Conservation (phyloP, 23 tunicate genomes). For the Phallusia fumigata region DNA sequence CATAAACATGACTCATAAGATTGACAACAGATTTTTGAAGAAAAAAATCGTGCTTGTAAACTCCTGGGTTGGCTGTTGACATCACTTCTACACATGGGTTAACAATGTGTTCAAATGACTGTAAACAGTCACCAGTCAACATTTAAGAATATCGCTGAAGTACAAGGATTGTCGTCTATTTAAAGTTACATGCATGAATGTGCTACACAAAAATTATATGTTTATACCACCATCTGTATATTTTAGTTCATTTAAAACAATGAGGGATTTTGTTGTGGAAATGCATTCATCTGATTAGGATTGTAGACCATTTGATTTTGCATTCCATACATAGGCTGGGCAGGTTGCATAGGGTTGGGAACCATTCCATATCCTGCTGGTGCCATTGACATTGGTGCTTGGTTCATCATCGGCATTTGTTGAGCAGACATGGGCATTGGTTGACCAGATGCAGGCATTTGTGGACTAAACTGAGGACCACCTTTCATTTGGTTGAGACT, state of each 20-base stretch:
- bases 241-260: not conserved
- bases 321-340: not conserved
- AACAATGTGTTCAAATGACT: too few relatives aligned
- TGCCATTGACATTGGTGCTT: not conserved
- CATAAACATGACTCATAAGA: too few relatives aligned
- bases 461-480: not conserved
- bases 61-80: too few relatives aligned
- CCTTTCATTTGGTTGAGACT: constrained; percentile 69
- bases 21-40: too few relatives aligned
- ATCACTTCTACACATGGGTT: too few relatives aligned
- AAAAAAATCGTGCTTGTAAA: too few relatives aligned
- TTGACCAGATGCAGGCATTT: not conserved
- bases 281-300: constrained; percentile 1
- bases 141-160: too few relatives aligned
- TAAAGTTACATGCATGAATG: too few relatives aligned
- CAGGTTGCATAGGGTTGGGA: not conserved
- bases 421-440: not conserved
- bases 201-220: too few relatives aligned
- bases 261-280: constrained; percentile 3
- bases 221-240: not conserved
- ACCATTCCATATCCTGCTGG: not conserved
- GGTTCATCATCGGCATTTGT: not conserved
- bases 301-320: not conserved
- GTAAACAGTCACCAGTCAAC: too few relatives aligned
- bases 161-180: too few relatives aligned